phyloP scores from a whole-genome alignment of 1,140 invertebrate genomes.

The Drosophila athabasca region DNA sequence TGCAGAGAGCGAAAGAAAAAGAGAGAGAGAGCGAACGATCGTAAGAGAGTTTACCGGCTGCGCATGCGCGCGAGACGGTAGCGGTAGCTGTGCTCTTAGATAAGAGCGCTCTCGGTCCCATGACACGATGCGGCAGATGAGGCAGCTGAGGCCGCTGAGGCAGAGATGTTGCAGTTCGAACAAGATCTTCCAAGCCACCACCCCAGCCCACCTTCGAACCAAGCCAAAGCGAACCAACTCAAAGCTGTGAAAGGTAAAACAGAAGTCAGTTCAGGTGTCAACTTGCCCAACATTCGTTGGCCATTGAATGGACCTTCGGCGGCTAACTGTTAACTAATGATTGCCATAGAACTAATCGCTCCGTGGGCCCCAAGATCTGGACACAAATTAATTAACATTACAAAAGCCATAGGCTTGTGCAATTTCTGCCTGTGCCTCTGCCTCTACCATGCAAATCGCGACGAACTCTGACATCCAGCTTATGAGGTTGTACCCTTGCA shows the following conservation, averaged over 20 bases:
- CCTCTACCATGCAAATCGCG: conserved; percentile 20
- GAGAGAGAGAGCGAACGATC: conserved; percentile 2
- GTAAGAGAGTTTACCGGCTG: conserved; percentile 48
- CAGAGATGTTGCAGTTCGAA: conserved; percentile 24
- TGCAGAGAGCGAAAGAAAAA: conserved; percentile 29
- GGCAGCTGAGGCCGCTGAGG: not conserved
- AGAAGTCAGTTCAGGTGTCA: conserved; percentile 25
- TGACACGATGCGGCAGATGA: conserved; percentile 32
- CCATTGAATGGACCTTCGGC: not conserved
- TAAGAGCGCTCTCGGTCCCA: conserved; percentile 30
- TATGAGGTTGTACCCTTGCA: conserved; percentile 14
- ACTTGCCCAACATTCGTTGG: not conserved
- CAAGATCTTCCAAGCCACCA: conserved; percentile 2
- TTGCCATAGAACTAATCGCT: too few relatives aligned
- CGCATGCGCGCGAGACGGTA: conserved; percentile 39
- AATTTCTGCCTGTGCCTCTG: conserved; percentile 5
- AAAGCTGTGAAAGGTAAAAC: conserved; percentile 1
- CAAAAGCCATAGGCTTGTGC: conserved; percentile 44
- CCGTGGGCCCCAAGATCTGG: conserved; percentile 13
- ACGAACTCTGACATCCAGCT: conserved; percentile 62
- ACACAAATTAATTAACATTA: conserved; percentile 61
- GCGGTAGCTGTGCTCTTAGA: conserved; percentile 36
- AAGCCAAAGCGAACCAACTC: not conserved
- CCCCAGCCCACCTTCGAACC: conserved; percentile 6
- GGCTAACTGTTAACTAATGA: not conserved